phyloP scores from a whole-genome alignment of 2,888 invertebrate species.

The Thecophora atra region DNA sequence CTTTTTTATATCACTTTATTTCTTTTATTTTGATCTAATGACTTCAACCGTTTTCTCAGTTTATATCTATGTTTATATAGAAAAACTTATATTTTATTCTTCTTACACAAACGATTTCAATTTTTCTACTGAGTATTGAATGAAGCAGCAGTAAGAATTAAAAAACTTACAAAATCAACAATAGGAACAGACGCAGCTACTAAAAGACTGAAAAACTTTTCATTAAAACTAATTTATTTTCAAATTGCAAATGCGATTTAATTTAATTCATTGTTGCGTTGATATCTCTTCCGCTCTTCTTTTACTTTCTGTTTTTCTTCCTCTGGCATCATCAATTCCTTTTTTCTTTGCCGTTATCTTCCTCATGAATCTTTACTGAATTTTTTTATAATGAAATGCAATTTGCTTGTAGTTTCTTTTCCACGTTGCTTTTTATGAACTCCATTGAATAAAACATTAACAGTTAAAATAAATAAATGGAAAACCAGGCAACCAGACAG shows the following conservation, averaged over 20 bases:
- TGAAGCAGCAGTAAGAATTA: too few species aligned
- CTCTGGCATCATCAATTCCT: too few species aligned
- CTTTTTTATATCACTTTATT: not conserved
- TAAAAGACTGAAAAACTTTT: slow-evolving; percentile 33
- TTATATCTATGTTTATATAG: not conserved
- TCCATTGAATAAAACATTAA: too few species aligned
- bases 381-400: too few species aligned
- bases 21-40: not conserved
- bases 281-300: not conserved
- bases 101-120: not conserved
- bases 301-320: not conserved
- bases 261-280: slow-evolving; percentile 20
- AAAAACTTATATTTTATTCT: not conserved
- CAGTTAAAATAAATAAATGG: too few species aligned
- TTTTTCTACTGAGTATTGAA: too few species aligned
- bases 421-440: not conserved
- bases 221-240: slow-evolving; percentile 38
- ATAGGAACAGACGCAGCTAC: slow-evolving; percentile 28
- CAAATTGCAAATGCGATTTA: slow-evolving; percentile 38
- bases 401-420: not conserved
- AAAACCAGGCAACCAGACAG: too few species aligned
- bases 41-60: not conserved
- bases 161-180: not conserved
- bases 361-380: not conserved
- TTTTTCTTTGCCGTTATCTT: not conserved